Evolutionary conservation across 2,888 invertebrate species (phyloP).

Genomic region (Pediacus dermestoides): DNA sequence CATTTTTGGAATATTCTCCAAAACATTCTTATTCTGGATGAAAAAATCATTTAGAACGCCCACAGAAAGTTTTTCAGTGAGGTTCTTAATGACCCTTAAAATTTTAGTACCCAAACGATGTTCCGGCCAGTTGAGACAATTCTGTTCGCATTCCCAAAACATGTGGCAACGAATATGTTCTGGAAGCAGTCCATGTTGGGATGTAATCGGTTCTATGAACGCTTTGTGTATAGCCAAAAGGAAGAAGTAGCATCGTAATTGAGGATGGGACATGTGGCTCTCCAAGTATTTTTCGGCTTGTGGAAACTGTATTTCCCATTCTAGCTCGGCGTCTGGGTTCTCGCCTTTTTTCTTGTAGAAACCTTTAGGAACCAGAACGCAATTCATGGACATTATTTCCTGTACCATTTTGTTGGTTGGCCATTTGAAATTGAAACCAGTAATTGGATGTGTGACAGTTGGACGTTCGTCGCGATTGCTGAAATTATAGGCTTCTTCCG

Average conservation of each 20-base stretch:
- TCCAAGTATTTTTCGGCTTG: conserved; percentile 73
- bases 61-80: conserved; percentile 61
- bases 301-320: conserved; percentile 78
- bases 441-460: conserved; percentile 44
- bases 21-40: conserved; percentile 65
- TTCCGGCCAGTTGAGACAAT: conserved; percentile 69
- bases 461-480: conserved; percentile 58
- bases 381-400: conserved; percentile 64
- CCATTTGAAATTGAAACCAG: conserved; percentile 59
- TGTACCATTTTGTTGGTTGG: conserved; percentile 65
- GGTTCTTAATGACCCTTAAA: conserved; percentile 58
- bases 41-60: conserved; percentile 70
- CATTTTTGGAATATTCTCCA: conserved; percentile 65
- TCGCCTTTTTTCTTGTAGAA: conserved; percentile 59
- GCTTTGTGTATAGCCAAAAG: conserved; percentile 67
- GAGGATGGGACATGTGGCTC: conserved; percentile 66
- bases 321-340: conserved; percentile 51
- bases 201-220: conserved; percentile 64
- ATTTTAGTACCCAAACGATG: conserved; percentile 68
- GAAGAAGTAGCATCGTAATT: conserved; percentile 68
- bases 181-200: conserved; percentile 62
- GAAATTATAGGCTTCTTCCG: conserved; percentile 69
- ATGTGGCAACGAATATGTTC: conserved; percentile 71
- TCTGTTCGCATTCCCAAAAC: conserved; percentile 75
- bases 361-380: conserved; percentile 68